These are phyloP conservation scores for Rambutsinella grinnellia DNA, from an alignment of 2,888 invertebrate genomes.

Conservation along the genomic window DNA sequence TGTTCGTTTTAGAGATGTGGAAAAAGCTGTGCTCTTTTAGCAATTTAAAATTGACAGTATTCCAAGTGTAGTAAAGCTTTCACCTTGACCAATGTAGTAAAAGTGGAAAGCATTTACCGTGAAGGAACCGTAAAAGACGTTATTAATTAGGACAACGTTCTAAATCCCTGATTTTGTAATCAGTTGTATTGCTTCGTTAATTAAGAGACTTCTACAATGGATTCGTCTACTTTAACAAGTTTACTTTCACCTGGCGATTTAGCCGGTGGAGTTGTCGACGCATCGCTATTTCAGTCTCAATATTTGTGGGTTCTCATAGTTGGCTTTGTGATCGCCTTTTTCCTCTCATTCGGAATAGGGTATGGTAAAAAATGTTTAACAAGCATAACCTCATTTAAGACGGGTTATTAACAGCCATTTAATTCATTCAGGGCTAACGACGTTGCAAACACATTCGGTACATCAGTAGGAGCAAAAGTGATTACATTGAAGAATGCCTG, in stretches of 20 bases:
- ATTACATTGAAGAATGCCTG: slow-evolving; percentile 74
- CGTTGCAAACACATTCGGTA: slow-evolving; percentile 73
- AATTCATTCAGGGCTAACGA: too few relatives aligned
- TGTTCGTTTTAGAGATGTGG: too few relatives aligned
- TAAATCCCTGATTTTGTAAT: too few relatives aligned
- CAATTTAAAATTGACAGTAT: too few relatives aligned
- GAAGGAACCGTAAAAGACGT: too few relatives aligned
- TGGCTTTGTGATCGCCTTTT: slow-evolving; percentile 73
- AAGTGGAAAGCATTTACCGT: too few relatives aligned
- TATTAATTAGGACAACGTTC: too few relatives aligned
- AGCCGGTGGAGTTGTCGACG: slow-evolving; percentile 10
- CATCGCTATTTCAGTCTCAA: slow-evolving; percentile 42
- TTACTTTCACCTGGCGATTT: slow-evolving; percentile 17
- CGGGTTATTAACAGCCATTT: background rate
- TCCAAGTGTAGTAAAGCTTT: too few relatives aligned
- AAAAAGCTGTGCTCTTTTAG: too few relatives aligned
- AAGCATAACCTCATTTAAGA: slow-evolving; percentile 15
- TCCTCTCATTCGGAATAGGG: slow-evolving; percentile 75
- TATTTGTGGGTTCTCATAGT: slow-evolving; percentile 71
- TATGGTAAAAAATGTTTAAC: slow-evolving; percentile 76
- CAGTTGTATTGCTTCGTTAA: too few relatives aligned
- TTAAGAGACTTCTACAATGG: too few relatives aligned
- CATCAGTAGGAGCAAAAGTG: slow-evolving; percentile 74
- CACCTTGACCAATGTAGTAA: too few relatives aligned
- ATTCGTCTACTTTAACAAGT: slow-evolving; percentile 3